These are phyloP conservation scores for Frankliniella intonsa DNA, from an alignment of 2,888 invertebrate genomes.

Conservation along the genomic window DNA sequence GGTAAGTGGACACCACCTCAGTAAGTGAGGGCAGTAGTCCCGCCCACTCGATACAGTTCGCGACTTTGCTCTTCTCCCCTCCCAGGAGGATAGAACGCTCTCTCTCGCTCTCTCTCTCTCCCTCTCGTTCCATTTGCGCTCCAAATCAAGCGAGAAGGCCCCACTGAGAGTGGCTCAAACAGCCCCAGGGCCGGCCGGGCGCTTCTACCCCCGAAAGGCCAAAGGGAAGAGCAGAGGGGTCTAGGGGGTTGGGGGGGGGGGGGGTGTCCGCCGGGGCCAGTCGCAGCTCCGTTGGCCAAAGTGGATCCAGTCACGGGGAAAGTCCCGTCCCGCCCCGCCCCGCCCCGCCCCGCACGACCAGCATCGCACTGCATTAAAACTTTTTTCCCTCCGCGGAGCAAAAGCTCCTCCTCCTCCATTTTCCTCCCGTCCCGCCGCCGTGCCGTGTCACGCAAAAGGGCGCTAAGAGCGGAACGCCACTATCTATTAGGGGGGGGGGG, in stretches of 20 bases:
- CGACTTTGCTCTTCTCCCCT: neutral
- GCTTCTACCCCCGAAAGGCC: no score
- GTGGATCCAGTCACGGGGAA: conserved; percentile 31
- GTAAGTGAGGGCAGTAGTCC: conserved; percentile 12
- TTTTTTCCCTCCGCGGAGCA: neutral
- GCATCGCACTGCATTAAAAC: neutral
- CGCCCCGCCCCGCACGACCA: neutral
- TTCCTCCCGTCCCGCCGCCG: neutral
- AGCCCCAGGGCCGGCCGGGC: conserved; percentile 24
- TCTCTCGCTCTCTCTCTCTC: neutral
- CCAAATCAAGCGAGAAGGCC: conserved; percentile 33
- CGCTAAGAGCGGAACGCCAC: neutral
- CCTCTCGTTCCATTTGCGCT: conserved; percentile 35
- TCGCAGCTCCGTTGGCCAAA: conserved; percentile 14
- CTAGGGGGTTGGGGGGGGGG: conserved; percentile 16
- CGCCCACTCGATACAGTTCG: neutral
- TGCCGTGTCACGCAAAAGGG: neutral
- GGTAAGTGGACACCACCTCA: conserved; percentile 22
- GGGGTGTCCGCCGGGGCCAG: neutral
- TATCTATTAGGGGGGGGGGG: neutral
- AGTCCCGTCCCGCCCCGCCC: neutral
- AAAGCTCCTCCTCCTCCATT: neutral
- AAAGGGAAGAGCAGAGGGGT: conserved; percentile 28
- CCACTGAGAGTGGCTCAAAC: conserved; percentile 33
- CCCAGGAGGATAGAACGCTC: neutral